Percentiles rank a stretch among this genome's conserved stretches.
Evolutionary conservation across 1,140 invertebrate genomes (phyloP).

Genomic region (Archivesica marissinica): DNA sequence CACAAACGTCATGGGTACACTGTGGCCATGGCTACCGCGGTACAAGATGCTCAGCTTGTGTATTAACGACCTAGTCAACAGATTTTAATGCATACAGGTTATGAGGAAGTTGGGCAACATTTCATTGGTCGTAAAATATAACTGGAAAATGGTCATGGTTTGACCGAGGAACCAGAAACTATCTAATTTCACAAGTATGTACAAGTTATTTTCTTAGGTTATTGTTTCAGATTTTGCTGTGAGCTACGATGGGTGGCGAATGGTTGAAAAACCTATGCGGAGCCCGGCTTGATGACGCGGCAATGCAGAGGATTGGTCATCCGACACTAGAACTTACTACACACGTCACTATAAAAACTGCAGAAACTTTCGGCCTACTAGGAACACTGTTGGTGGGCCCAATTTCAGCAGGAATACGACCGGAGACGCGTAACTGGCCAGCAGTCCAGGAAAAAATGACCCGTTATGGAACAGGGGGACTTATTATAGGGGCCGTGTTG

Average conservation of each 20-base stretch:
- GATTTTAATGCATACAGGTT: too few species aligned
- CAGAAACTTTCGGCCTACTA: slow-evolving; percentile 58
- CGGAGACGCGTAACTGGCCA: slow-evolving; percentile 53
- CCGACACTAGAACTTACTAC: slow-evolving; percentile 29
- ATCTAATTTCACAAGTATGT: too few species aligned
- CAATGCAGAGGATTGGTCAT: slow-evolving; percentile 49
- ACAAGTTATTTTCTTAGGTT: too few species aligned
- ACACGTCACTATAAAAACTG: slow-evolving; percentile 55
- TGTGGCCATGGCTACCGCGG: too few species aligned
- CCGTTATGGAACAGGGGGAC: slow-evolving; percentile 28
- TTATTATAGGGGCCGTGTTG: slow-evolving; percentile 42
- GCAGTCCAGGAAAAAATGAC: slow-evolving; percentile 49
- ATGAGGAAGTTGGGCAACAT: too few species aligned
- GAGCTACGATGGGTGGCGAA: slow-evolving; percentile 53
- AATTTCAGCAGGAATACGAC: slow-evolving; percentile 31
- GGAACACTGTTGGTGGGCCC: slow-evolving; percentile 56
- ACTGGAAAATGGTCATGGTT: too few species aligned
- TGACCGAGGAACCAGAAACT: too few species aligned
- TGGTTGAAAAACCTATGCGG: slow-evolving; percentile 57
- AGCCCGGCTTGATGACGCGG: slow-evolving; percentile 19
- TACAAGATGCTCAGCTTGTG: too few species aligned
- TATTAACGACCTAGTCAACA: too few species aligned
- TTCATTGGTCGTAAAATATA: too few species aligned
- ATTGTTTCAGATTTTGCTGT: too few species aligned
- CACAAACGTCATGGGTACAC: too few species aligned